Evolutionary conservation across 2,888 invertebrate genomes (phyloP).

Genomic region (Dryococelus australis): DNA sequence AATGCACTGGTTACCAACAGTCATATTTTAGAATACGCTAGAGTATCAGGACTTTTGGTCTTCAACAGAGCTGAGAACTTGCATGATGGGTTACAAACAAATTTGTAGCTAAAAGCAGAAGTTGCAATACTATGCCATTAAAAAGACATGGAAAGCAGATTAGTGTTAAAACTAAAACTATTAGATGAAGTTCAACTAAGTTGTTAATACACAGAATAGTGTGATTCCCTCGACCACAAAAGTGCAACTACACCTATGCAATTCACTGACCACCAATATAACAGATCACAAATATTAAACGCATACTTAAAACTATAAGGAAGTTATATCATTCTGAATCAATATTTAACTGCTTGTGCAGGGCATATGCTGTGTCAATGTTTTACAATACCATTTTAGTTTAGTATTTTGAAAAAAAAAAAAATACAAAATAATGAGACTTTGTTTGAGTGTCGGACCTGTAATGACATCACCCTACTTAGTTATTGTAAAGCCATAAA

Average conservation of each 20-base stretch:
- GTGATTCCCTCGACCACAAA: neutral
- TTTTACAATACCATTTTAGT: neutral
- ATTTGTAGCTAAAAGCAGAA: neutral
- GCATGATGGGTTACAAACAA: neutral
- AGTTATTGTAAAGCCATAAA: too few relatives aligned
- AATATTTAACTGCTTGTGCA: constrained; percentile 17
- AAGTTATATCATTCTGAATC: constrained; percentile 42
- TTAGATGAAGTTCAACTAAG: neutral
- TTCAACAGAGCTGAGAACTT: neutral
- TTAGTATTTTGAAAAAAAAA: too few relatives aligned
- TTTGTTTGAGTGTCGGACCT: too few relatives aligned
- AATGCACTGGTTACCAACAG: too few relatives aligned
- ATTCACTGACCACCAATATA: constrained; percentile 1
- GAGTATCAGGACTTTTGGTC: too few relatives aligned
- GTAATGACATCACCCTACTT: too few relatives aligned
- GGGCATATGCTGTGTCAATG: neutral
- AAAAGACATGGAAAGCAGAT: neutral
- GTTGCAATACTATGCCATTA: neutral
- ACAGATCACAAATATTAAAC: constrained; percentile 36
- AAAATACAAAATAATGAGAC: too few relatives aligned
- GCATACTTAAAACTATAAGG: constrained; percentile 38
- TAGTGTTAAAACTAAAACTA: neutral
- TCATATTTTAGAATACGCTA: too few relatives aligned
- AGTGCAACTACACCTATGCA: neutral
- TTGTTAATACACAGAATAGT: neutral